Evolutionary conservation across 53 echinoderm and acorn worm species (phyloP).

Genomic region (Luidia sarsii): DNA sequence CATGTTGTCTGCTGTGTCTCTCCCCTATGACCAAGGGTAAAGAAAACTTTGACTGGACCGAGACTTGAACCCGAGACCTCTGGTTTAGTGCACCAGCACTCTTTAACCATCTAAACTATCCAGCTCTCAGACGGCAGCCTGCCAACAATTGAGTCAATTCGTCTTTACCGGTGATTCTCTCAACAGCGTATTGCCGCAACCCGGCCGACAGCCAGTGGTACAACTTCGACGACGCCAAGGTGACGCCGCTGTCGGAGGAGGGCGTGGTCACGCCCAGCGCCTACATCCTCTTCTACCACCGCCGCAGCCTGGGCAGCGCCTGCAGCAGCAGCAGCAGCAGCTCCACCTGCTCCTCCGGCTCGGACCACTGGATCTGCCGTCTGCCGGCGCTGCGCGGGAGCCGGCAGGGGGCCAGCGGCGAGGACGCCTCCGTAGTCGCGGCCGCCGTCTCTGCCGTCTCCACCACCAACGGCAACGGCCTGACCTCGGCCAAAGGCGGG

Average conservation of each 20-base stretch:
- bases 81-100: too few species aligned
- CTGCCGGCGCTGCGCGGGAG: conserved; percentile 14
- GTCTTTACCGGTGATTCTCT: too few species aligned
- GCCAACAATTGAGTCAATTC: too few species aligned
- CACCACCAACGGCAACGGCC: conserved; percentile 17
- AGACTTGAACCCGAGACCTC: too few species aligned
- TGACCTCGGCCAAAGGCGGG: conserved; percentile 2
- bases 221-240: conserved; percentile 93
- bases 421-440: conserved; percentile 36
- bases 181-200: conserved; percentile 86
- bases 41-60: too few species aligned
- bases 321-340: conserved; percentile 64
- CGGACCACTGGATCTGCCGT: conserved; percentile 67
- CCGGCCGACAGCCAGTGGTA: conserved; percentile 93
- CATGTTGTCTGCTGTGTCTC: too few species aligned
- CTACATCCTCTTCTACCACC: conserved; percentile 95
- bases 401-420: conserved; percentile 23
- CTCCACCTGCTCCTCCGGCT: conserved; percentile 63
- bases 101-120: too few species aligned
- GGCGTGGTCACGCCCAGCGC: conserved; percentile 67
- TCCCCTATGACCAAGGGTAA: too few species aligned
- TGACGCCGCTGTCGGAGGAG: conserved; percentile 65
- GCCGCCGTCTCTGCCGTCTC: too few species aligned
- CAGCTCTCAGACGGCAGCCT: too few species aligned
- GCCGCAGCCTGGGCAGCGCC: conserved; percentile 50